Evolutionary conservation across 2,113 vertebrate genomes (phyloP).

Genomic region (Felis chaus): DNA sequence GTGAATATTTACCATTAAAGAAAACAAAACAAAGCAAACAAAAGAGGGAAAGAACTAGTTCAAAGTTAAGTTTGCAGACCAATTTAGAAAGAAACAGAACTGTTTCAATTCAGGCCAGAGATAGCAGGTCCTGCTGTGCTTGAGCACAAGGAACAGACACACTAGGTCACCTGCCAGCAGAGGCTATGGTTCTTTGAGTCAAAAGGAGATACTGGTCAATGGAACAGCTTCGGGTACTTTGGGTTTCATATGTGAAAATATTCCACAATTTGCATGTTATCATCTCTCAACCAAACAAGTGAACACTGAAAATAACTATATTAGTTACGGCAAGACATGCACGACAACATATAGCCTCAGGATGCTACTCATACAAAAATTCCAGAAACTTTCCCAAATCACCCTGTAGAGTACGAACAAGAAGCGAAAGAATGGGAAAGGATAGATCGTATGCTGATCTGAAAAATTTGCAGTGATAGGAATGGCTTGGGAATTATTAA

Average conservation of each 20-base stretch:
- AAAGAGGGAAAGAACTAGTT: neutral
- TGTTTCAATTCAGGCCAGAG: neutral
- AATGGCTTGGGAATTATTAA: neutral
- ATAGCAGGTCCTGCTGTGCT: neutral
- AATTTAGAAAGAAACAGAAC: neutral
- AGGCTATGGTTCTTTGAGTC: neutral
- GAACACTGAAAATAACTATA: neutral
- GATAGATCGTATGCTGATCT: neutral
- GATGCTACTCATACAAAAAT: neutral
- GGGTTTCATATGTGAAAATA: neutral
- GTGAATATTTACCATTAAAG: neutral
- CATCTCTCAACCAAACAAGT: neutral
- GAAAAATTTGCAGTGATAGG: neutral
- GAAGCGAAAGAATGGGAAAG: neutral
- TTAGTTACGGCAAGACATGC: neutral
- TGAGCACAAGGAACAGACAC: neutral
- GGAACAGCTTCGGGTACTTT: neutral
- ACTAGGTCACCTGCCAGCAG: rapidly evolving
- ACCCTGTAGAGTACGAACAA: rapidly evolving
- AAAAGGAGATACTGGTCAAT: neutral
- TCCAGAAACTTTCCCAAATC: neutral
- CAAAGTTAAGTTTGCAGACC: neutral
- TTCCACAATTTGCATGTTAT: neutral
- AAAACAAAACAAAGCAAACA: neutral
- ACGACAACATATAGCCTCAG: neutral